These are phyloP conservation scores for Pycnomerus fuliginosus DNA, from an alignment of 2,888 invertebrate species.

Conservation along the genomic window DNA sequence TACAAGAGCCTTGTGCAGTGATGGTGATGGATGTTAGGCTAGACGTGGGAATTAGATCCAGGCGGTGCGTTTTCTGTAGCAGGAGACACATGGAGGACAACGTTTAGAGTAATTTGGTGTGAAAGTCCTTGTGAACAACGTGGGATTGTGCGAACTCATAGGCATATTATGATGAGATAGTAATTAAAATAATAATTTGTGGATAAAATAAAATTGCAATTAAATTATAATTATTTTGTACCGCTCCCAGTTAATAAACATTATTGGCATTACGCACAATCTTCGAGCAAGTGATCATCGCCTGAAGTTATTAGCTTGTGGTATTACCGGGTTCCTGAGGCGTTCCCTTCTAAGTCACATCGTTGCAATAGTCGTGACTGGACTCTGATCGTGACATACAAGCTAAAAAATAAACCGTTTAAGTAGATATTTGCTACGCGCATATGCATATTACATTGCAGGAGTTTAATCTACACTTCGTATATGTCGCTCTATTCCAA, in stretches of 20 bases:
- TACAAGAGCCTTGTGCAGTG: too few species aligned
- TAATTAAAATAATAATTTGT: constrained; percentile 19
- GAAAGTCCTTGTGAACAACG: too few species aligned
- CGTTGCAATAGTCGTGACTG: constrained; percentile 48
- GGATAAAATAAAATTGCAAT: constrained; percentile 19
- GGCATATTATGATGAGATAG: too few species aligned
- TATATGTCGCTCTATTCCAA: constrained; percentile 25
- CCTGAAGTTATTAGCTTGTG: constrained; percentile 45
- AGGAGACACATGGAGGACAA: too few species aligned
- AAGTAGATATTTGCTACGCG: constrained; percentile 47
- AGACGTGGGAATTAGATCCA: too few species aligned
- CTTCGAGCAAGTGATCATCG: constrained; percentile 38
- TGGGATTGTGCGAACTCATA: too few species aligned
- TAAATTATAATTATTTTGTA: constrained; percentile 27
- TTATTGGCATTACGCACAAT: constrained; percentile 33
- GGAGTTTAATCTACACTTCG: constrained; percentile 27
- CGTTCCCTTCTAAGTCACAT: constrained; percentile 43
- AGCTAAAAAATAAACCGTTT: constrained; percentile 43
- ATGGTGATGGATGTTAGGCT: too few species aligned
- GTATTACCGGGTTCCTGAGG: constrained; percentile 44
- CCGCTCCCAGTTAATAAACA: constrained; percentile 29
- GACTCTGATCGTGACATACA: constrained; percentile 49
- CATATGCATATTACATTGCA: constrained; percentile 42
- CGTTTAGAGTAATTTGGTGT: too few species aligned
- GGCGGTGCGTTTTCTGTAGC: too few species aligned